Evolutionary conservation across 2,797 vertebrate genomes (phyloP).

Genomic region (Gallinago nigripennis): DNA sequence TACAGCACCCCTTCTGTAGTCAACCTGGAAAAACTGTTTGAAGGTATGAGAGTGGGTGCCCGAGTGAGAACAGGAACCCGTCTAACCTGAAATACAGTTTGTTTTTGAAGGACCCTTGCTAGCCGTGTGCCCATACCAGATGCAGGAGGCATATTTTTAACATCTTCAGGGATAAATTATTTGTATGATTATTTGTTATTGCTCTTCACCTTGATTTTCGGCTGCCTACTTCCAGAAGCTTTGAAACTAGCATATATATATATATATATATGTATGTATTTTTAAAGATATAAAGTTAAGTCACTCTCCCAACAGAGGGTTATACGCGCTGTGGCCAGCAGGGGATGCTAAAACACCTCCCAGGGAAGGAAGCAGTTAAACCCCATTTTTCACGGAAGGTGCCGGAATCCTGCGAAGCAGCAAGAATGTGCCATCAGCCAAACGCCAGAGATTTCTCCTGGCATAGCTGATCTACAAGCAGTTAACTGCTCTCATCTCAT

Average conservation of each 20-base stretch:
- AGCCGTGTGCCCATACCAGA: rapidly evolving
- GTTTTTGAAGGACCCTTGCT: neutral
- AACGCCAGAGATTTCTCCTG: neutral
- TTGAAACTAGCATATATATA: neutral
- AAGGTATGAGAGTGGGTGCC: rapidly evolving
- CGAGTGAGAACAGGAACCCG: neutral
- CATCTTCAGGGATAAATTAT: neutral
- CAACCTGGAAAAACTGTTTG: neutral
- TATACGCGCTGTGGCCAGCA: neutral
- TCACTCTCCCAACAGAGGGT: neutral
- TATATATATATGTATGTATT: no score
- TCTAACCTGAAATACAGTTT: neutral
- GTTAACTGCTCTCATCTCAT: neutral
- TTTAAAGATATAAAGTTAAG: neutral
- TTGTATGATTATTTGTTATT: neutral
- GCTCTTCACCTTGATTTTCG: neutral
- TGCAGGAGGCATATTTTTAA: neutral
- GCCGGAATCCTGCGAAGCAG: neutral
- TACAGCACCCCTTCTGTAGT: neutral
- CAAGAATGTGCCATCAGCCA: neutral
- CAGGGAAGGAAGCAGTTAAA: neutral
- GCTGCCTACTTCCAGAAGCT: neutral
- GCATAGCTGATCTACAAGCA: neutral
- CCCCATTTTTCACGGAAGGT: neutral
- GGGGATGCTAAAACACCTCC: neutral